Conservation (phyloP, 1,140 invertebrate species). For the Zaprionus capensis region DNA sequence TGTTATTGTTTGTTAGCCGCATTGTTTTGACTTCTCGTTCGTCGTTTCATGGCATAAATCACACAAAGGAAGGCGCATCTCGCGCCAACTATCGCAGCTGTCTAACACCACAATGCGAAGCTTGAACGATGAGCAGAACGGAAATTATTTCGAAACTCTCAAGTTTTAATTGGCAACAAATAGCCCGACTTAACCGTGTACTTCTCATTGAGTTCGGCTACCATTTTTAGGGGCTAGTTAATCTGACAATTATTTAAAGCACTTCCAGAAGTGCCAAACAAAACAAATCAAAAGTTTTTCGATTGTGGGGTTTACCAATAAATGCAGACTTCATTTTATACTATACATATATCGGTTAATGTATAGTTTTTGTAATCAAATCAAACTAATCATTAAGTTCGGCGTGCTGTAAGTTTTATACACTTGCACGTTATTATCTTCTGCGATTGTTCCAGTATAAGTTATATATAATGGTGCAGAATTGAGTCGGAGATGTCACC, state of each 20-base stretch:
- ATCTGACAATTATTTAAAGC: not conserved
- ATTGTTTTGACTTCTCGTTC: constrained; percentile 3
- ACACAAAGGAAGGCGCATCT: not conserved
- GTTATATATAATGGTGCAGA: no score
- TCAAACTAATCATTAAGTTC: no score
- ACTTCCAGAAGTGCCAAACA: not conserved
- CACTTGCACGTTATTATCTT: no score
- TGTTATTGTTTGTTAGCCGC: constrained; percentile 2
- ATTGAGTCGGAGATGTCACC: no score
- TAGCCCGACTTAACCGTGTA: not conserved
- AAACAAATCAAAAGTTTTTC: not conserved
- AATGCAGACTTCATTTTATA: no score
- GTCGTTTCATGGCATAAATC: not conserved
- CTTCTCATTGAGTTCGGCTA: not conserved
- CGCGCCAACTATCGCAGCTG: not conserved
- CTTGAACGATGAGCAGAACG: not conserved
- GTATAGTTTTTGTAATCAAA: no score
- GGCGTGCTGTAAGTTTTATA: no score
- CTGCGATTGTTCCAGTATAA: no score
- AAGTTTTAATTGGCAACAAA: constrained; percentile 3
- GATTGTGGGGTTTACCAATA: not conserved
- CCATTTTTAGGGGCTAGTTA: not conserved
- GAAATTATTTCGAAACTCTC: not conserved
- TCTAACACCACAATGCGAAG: not conserved
- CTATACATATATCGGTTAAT: no score